phyloP scores from a whole-genome alignment of 2,797 vertebrate genomes.

The Hydrocynus forskahlii region DNA sequence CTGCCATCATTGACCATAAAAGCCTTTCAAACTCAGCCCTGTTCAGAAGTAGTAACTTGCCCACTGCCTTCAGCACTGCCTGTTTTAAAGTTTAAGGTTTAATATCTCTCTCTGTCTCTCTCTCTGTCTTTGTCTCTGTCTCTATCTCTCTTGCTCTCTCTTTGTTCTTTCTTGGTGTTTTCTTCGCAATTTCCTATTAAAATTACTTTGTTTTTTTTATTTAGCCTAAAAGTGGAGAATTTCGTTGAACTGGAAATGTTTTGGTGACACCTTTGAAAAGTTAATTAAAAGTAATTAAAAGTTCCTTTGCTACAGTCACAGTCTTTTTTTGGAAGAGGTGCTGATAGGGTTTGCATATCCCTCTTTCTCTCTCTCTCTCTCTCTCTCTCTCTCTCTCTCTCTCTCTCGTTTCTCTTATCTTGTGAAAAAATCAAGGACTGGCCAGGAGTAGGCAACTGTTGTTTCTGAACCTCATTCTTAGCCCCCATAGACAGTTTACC shows the following conservation, averaged over 20 bases:
- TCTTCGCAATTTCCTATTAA: constrained; percentile 29
- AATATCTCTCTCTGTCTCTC: constrained; percentile 13
- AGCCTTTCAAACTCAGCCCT: constrained; percentile 59
- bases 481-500: background rate
- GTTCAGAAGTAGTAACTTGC: constrained; percentile 22
- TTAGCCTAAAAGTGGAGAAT: constrained; percentile 42
- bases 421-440: background rate
- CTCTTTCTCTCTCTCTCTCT: background rate
- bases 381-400: background rate
- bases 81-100: constrained; percentile 13
- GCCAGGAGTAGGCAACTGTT: constrained; percentile 3
- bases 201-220: constrained; percentile 43
- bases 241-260: constrained; percentile 17
- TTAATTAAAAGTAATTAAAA: constrained; percentile 55
- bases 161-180: constrained; percentile 9
- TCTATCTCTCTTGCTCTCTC: constrained; percentile 1
- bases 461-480: constrained; percentile 9
- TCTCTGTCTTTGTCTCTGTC: constrained; percentile 18
- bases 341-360: constrained; percentile 2
- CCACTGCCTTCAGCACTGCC: constrained; percentile 18
- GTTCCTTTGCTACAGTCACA: constrained; percentile 42
- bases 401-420: background rate
- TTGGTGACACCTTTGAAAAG: constrained; percentile 47
- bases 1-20: constrained; percentile 70
- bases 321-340: constrained; percentile 44